These are phyloP conservation scores for Lumbricus terrestris DNA, from an alignment of 2,888 invertebrate genomes.

Conservation along the genomic window DNA sequence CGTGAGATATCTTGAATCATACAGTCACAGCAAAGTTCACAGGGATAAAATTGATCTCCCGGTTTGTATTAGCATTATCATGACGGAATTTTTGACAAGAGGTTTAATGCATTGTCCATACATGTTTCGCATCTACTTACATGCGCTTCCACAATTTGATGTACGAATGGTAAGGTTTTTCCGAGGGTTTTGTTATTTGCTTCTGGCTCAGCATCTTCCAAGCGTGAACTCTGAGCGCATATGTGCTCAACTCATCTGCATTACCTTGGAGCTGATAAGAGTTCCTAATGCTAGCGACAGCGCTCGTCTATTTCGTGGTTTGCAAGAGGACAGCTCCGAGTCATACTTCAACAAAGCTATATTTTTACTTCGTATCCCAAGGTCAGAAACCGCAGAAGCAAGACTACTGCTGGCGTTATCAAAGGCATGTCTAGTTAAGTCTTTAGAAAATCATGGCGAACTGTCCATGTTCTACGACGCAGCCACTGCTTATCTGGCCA, in stretches of 20 bases:
- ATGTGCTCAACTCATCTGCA: background rate
- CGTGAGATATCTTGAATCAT: background rate
- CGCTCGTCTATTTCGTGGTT: background rate
- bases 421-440: background rate
- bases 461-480: background rate
- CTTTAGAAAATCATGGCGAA: background rate
- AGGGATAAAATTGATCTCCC: background rate
- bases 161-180: background rate
- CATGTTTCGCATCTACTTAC: background rate
- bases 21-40: background rate
- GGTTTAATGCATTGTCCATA: background rate
- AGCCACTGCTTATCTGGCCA: background rate
- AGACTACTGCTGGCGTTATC: background rate
- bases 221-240: background rate
- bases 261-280: background rate
- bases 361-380: background rate
- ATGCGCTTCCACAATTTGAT: background rate
- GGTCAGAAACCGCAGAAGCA: background rate
- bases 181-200: background rate
- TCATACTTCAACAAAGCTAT: background rate
- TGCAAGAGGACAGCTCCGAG: background rate
- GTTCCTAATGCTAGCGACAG: background rate
- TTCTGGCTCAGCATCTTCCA: background rate
- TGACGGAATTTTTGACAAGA: background rate
- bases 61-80: background rate